Percentiles rank a stretch among this genome's conserved stretches.
Conservation (phyloP, 2,797 vertebrate species). For the Smutsia temminckii region DNA sequence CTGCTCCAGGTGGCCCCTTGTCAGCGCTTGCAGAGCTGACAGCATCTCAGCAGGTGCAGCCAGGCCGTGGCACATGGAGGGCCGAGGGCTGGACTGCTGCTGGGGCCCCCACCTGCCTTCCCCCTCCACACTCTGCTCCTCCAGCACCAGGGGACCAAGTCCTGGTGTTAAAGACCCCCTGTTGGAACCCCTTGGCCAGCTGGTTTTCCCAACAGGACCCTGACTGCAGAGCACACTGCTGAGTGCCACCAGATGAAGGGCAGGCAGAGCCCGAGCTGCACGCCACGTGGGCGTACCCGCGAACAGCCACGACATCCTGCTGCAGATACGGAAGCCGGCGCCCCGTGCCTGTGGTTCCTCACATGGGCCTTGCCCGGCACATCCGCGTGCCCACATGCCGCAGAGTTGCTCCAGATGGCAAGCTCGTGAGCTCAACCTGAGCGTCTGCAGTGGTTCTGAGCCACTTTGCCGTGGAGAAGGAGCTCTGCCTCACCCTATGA, state of each 20-base stretch:
- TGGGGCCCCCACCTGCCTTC: not conserved
- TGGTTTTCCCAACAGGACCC: not conserved
- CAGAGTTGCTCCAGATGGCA: rapidly evolving
- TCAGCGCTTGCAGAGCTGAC: not conserved
- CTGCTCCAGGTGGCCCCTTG: not conserved
- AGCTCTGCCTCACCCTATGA: rapidly evolving
- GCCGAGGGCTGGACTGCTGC: not conserved
- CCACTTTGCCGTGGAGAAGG: rapidly evolving
- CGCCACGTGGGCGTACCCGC: rapidly evolving
- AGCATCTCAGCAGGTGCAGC: not conserved
- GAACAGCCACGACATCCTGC: rapidly evolving
- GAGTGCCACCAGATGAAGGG: too few species aligned
- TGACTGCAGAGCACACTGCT: not conserved
- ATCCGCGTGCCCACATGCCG: rapidly evolving
- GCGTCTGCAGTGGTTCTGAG: rapidly evolving
- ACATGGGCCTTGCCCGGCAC: rapidly evolving
- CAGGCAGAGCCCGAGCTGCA: not conserved
- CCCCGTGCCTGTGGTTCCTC: rapidly evolving
- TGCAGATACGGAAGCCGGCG: rapidly evolving
- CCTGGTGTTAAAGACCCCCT: not conserved
- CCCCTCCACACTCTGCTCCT: not conserved
- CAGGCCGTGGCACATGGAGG: rapidly evolving
- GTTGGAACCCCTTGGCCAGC: rapidly evolving
- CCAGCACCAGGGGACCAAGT: not conserved
- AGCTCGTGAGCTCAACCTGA: too few species aligned